Base-by-base conservation (phyloP, 2,113 vertebrate genomes). In the Mastomys coucha region DNA sequence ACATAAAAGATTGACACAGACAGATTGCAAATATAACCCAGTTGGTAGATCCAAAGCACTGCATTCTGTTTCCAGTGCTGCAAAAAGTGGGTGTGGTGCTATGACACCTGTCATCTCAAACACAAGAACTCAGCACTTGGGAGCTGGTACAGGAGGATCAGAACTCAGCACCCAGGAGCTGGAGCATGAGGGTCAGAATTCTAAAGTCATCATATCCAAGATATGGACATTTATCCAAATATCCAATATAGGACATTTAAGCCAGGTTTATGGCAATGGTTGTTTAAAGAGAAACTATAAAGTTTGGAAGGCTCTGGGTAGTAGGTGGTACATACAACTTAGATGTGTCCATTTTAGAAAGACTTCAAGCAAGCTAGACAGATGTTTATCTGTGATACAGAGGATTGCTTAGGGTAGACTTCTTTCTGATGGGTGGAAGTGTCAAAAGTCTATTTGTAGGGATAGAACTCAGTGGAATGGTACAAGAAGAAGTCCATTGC, bases 201-300 rank as follows among this genome's bases (percentile, higher is more conserved):
- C 36, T 22, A 24, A 88, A 33, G 45, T 53, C 45, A 16, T n/a
- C 12, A 12, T 53, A n/a, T 13, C 9, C 6, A 65, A 26, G 24
- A 65, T 67, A 33, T 31, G 65, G 65, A 13, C 65, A 33, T 67
- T 67, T 33, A 67, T 67, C 31, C 65, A 67, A 33, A 33, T 80
- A 49, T 63, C 45, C 95, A 78, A 69, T 17, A 81, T 93, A 36
- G 8, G 11, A 80, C 31, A 22, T 77, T 65, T 93, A 84, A 89
- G 84, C 33, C 45, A 78, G 0, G 1, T 58, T 60, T 67, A 33
- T 8, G 36, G 24, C 19, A 58, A 49, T 56, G 11, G 1, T 17
- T 51, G 20, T 75, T 53, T 60, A 42, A 39, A 88, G 31, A 94
- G 16, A 77, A 31, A 51, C 1, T 82, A 28, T 53, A 45, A 51